phyloP scores from a whole-genome alignment of 2,888 invertebrate genomes.

The Parthenolecanium corni region DNA sequence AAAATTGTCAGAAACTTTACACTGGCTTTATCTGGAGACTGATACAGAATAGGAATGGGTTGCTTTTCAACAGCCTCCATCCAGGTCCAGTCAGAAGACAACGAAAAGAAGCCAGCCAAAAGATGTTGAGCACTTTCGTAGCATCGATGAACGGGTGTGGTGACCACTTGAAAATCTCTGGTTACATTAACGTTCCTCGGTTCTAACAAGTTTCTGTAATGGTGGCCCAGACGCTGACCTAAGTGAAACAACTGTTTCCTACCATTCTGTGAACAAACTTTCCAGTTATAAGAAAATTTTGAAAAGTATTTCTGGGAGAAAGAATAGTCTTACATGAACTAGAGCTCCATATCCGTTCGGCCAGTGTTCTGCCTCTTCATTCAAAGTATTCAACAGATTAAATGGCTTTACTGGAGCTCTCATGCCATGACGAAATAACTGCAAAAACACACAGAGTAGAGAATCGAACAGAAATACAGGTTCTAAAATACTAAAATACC shows the following conservation, averaged over 20 bases:
- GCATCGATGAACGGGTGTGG: conserved; percentile 31
- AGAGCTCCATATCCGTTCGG: not conserved
- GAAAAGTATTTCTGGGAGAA: not conserved
- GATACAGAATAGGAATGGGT: conserved; percentile 64
- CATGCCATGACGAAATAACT: conserved; percentile 79
- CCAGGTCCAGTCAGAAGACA: conserved; percentile 49
- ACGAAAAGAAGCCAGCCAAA: conserved; percentile 53
- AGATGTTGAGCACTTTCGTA: conserved; percentile 31
- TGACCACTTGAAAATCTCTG: conserved; percentile 26
- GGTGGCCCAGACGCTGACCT: conserved; percentile 59
- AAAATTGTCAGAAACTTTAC: not conserved
- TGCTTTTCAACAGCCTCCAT: conserved; percentile 54
- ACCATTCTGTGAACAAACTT: conserved; percentile 46
- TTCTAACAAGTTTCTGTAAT: conserved; percentile 52
- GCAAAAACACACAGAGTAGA: conserved; percentile 34
- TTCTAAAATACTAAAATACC: not conserved
- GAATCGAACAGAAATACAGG: not conserved
- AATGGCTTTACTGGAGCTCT: conserved; percentile 39
- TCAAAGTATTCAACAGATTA: not conserved
- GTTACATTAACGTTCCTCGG: not conserved
- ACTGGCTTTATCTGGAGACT: conserved; percentile 38
- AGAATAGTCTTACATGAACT: not conserved
- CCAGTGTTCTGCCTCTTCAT: not conserved
- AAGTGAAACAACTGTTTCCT: conserved; percentile 61
- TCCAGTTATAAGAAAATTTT: not conserved